Evolutionary conservation across 2,888 invertebrate species (phyloP).

Genomic region (Tryphoninae sp.): DNA sequence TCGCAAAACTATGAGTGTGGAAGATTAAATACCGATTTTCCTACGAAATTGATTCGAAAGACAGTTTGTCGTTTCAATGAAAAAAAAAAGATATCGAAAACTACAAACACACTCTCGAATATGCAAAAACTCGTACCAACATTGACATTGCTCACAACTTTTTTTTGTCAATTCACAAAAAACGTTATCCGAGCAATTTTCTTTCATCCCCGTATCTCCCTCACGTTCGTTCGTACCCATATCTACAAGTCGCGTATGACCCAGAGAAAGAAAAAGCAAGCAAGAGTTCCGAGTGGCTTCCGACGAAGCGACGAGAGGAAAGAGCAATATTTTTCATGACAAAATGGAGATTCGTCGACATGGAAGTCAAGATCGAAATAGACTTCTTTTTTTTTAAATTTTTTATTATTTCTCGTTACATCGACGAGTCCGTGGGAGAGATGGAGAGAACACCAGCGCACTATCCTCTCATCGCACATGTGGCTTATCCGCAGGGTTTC

Average conservation of each 20-base stretch:
- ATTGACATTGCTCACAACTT: no score
- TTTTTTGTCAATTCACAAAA: no score
- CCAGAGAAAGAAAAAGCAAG: neutral
- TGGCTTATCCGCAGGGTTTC: conserved; percentile 20
- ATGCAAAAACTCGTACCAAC: no score
- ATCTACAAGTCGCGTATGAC: neutral
- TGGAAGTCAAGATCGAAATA: conserved; percentile 7
- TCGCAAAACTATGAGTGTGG: neutral
- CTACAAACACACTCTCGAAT: no score
- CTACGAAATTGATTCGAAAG: no score
- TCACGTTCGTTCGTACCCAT: no score
- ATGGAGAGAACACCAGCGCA: neutral
- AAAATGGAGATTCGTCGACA: conserved; percentile 17
- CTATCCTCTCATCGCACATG: neutral
- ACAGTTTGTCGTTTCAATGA: no score
- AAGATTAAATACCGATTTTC: neutral
- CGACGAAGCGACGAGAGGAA: neutral
- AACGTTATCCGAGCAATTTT: no score
- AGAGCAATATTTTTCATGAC: conserved; percentile 21
- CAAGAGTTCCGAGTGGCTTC: neutral
- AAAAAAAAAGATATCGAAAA: no score
- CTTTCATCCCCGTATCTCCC: no score
- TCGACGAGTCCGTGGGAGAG: no score
- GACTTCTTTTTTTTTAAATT: neutral
- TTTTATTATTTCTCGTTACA: neutral